Conservation (phyloP, 2,113 vertebrate genomes). For the Paradoxurus hermaphroditus region DNA sequence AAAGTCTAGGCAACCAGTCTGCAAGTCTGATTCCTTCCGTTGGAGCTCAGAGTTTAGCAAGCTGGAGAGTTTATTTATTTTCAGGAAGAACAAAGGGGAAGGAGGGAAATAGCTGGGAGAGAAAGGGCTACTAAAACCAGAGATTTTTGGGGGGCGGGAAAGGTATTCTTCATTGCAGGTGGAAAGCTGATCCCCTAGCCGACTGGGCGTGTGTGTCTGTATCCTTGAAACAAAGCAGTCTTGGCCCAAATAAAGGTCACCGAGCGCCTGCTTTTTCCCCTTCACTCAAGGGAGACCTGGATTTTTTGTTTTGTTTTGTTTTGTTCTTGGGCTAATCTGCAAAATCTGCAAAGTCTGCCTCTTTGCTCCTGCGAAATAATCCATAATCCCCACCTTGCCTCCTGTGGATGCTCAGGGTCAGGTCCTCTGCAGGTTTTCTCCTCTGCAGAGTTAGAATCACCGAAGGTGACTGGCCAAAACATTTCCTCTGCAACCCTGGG, state of each 20-base stretch:
- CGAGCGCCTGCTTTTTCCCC: not conserved
- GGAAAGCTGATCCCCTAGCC: not conserved
- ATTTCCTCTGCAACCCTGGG: slow-evolving; percentile 60
- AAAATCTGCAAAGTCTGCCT: slow-evolving; percentile 36
- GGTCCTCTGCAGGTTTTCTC: slow-evolving; percentile 58
- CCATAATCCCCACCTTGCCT: not conserved
- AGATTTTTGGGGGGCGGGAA: not conserved
- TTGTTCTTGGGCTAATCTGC: slow-evolving; percentile 18
- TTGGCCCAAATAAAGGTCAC: slow-evolving; percentile 63
- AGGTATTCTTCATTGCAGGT: not conserved
- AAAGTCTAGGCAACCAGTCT: slow-evolving; percentile 27
- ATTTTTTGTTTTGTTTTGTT: slow-evolving; percentile 3
- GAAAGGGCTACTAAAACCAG: not conserved
- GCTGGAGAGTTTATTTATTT: slow-evolving; percentile 62
- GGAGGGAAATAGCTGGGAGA: not conserved
- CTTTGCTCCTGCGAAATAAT: not conserved
- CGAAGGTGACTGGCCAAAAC: slow-evolving; percentile 68
- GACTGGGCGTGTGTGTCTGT: not conserved
- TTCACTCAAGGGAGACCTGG: not conserved
- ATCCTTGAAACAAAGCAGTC: slow-evolving; percentile 59
- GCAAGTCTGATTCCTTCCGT: slow-evolving; percentile 24
- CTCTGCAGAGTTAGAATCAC: slow-evolving; percentile 58
- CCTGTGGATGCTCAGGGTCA: not conserved
- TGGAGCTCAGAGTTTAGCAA: slow-evolving; percentile 61
- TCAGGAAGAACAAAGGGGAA: slow-evolving; percentile 45